Conservation (phyloP, 2,888 invertebrate species). For the Mythimna vitellina region DNA sequence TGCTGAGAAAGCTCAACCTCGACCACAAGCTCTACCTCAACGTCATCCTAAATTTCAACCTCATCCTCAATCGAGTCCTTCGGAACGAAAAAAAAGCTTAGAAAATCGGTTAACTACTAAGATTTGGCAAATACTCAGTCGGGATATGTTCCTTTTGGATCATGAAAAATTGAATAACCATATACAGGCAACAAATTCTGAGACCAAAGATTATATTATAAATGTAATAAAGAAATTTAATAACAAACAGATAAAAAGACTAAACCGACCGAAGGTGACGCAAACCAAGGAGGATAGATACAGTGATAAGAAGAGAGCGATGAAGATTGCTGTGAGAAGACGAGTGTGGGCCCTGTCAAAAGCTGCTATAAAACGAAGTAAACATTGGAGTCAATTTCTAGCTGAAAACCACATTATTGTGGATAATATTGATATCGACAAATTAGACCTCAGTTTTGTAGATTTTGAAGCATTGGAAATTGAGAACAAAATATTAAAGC, state of each 20-base stretch:
- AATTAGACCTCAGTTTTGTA: constrained; percentile 68
- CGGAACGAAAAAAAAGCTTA: constrained; percentile 20
- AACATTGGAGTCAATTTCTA: constrained; percentile 62
- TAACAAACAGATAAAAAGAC: constrained; percentile 37
- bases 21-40: neutral
- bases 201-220: constrained; percentile 51
- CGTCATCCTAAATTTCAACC: too few relatives aligned
- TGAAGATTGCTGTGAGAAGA: constrained; percentile 67
- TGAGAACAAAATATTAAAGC: constrained; percentile 69
- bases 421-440: constrained; percentile 72
- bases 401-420: constrained; percentile 68
- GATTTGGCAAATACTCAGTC: constrained; percentile 53
- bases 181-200: constrained; percentile 50
- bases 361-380: constrained; percentile 63
- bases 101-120: constrained; percentile 46
- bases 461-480: constrained; percentile 71
- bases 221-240: constrained; percentile 53
- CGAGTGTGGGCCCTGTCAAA: constrained; percentile 71
- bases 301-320: constrained; percentile 43
- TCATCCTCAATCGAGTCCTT: neutral
- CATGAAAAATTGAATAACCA: constrained; percentile 28
- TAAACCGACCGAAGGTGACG: constrained; percentile 20
- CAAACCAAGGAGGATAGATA: constrained; percentile 42
- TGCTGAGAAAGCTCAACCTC: constrained; percentile 12
- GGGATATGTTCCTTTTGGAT: constrained; percentile 41